phyloP scores from a whole-genome alignment of 2,797 vertebrate genomes.

The Morus bassanus region DNA sequence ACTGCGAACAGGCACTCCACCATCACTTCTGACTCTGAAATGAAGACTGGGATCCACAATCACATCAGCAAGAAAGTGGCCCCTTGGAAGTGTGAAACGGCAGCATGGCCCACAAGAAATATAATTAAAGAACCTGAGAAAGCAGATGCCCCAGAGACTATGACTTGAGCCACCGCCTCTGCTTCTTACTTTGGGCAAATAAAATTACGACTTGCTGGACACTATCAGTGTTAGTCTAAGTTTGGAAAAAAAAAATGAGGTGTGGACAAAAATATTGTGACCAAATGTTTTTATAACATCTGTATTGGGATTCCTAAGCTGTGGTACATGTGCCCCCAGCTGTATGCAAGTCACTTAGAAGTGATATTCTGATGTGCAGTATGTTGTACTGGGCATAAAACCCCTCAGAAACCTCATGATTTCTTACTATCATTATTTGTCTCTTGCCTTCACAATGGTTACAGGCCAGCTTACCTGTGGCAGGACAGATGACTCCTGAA shows the following conservation, averaged over 20 bases:
- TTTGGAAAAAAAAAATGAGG: background rate
- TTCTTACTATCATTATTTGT: background rate
- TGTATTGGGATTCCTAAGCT: background rate
- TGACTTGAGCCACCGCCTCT: background rate
- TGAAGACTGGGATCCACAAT: background rate
- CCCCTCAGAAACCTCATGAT: background rate
- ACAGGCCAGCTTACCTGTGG: background rate
- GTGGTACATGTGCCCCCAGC: background rate
- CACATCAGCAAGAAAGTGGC: background rate
- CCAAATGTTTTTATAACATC: background rate
- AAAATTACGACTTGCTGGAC: background rate
- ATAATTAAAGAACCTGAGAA: background rate
- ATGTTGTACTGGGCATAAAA: background rate
- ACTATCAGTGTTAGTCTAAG: background rate
- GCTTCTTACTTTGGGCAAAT: background rate
- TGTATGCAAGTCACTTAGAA: background rate
- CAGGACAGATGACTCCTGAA: background rate
- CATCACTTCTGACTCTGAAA: background rate
- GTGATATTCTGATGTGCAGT: accelerated
- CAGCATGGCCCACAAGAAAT: background rate
- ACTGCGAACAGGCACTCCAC: background rate
- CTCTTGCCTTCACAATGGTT: background rate
- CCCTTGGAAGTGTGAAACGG: background rate
- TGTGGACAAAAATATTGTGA: background rate
- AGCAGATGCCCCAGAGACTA: background rate